Conservation (phyloP, 2,888 invertebrate species). For the Drosophila cyrtoloma region DNA sequence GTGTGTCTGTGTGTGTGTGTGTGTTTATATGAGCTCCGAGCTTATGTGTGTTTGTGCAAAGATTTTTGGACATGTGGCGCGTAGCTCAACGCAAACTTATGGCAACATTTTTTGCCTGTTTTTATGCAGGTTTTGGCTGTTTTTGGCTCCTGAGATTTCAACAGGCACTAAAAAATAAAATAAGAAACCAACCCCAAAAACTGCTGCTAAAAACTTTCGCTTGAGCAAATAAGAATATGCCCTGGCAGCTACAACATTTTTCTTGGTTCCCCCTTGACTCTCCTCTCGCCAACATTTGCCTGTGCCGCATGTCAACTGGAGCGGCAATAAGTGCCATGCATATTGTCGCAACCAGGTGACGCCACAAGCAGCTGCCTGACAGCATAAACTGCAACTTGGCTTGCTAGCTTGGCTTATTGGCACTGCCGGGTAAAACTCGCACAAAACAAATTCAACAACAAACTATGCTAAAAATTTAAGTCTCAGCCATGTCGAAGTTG, state of each 20-base stretch:
- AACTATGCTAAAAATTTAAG: slow-evolving; percentile 20
- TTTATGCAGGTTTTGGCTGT: slow-evolving; percentile 45
- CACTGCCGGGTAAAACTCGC: slow-evolving; percentile 23
- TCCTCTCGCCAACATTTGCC: slow-evolving; percentile 32
- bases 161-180: slow-evolving; percentile 28
- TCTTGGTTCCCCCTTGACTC: background rate
- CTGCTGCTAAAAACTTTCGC: slow-evolving; percentile 48
- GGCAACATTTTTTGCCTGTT: slow-evolving; percentile 48
- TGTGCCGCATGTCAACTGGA: slow-evolving; percentile 69
- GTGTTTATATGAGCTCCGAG: background rate
- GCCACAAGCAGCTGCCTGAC: slow-evolving; percentile 41
- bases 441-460: slow-evolving; percentile 10
- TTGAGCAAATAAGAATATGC: slow-evolving; percentile 56
- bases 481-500: slow-evolving; percentile 16
- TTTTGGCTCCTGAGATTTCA: slow-evolving; percentile 25
- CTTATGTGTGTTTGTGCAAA: slow-evolving; percentile 43
- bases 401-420: slow-evolving; percentile 56
- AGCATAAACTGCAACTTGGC: slow-evolving; percentile 43
- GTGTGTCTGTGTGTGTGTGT: slow-evolving; percentile 11
- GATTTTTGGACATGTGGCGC: slow-evolving; percentile 67
- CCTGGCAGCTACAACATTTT: slow-evolving; percentile 45
- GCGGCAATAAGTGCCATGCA: slow-evolving; percentile 80
- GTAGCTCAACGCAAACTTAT: slow-evolving; percentile 61
- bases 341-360: slow-evolving; percentile 71
- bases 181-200: background rate